phyloP scores from a whole-genome alignment of 2,113 vertebrate genomes.

The Eudorcas thomsonii region DNA sequence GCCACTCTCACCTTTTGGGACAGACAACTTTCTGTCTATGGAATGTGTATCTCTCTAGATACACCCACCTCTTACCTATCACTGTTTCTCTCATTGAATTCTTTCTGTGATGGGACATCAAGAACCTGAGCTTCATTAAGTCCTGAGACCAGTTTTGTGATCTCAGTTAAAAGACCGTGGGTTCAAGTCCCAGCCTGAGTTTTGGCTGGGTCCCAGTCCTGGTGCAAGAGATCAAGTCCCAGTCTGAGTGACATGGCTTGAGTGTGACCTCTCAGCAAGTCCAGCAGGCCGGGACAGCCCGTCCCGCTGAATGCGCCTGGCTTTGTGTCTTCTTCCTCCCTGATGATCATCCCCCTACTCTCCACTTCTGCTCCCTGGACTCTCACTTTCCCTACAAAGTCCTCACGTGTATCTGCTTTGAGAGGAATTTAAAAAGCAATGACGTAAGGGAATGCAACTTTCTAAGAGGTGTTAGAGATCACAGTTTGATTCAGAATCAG shows the following conservation, averaged over 20 bases:
- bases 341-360: no score
- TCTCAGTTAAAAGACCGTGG: not conserved
- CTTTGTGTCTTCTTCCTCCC: not conserved
- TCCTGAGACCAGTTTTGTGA: not conserved
- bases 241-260: accelerated
- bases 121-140: not conserved
- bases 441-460: not conserved
- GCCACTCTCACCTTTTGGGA: not conserved
- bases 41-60: not conserved
- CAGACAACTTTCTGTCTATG: not conserved
- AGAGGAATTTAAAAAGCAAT: not conserved
- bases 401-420: not conserved
- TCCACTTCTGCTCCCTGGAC: not conserved
- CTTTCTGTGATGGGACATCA: not conserved
- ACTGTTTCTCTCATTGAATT: not conserved
- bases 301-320: not conserved
- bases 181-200: not conserved
- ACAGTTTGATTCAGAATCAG: not conserved
- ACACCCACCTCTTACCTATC: not conserved
- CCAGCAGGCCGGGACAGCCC: not conserved
- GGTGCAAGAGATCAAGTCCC: not conserved
- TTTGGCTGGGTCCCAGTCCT: not conserved
- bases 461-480: not conserved
- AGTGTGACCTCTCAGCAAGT: not conserved
- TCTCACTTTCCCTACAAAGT: not conserved